These are phyloP conservation scores for Girardinus metallicus DNA, from an alignment of 2,797 vertebrate genomes.

Conservation along the genomic window DNA sequence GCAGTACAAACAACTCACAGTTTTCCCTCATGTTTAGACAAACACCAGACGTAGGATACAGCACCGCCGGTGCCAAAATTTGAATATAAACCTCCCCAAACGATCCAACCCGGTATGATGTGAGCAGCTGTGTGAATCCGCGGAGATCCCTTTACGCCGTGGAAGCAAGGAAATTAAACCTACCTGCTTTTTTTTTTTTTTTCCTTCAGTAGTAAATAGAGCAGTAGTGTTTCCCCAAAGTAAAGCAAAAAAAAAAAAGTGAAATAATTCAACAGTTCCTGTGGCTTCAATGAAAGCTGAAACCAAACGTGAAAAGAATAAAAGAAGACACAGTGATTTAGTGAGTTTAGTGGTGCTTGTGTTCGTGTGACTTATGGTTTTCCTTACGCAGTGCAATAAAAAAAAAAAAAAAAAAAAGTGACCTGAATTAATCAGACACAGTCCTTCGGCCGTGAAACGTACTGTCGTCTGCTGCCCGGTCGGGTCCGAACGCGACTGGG, in stretches of 20 bases:
- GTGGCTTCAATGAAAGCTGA: conserved; percentile 28
- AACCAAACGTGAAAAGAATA: conserved; percentile 10
- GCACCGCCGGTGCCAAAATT: not conserved
- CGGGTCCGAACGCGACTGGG: conserved; percentile 37
- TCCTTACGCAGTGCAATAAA: conserved; percentile 70
- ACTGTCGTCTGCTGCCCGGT: conserved; percentile 58
- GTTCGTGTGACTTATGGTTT: conserved; percentile 34
- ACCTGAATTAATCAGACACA: conserved; percentile 68
- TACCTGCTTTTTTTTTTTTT: conserved; percentile 36
- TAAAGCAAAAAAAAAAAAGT: conserved; percentile 20
- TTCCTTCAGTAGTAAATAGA: conserved; percentile 66
- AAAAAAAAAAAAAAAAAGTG: conserved; percentile 20
- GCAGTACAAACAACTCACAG: not conserved
- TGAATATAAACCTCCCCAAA: not conserved
- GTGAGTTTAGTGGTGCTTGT: conserved; percentile 27
- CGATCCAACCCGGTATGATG: conserved; percentile 3
- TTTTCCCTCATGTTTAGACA: not conserved
- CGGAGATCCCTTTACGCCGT: conserved; percentile 38
- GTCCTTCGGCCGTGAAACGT: conserved; percentile 61
- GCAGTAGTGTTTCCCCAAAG: conserved; percentile 54
- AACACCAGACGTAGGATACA: not conserved
- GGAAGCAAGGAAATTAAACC: conserved; percentile 37
- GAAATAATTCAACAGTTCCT: conserved; percentile 4
- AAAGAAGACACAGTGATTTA: conserved; percentile 23
- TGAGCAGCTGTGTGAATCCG: conserved; percentile 20